Conservation (phyloP, 2,888 invertebrate species). For the Drosophila anomelani region DNA sequence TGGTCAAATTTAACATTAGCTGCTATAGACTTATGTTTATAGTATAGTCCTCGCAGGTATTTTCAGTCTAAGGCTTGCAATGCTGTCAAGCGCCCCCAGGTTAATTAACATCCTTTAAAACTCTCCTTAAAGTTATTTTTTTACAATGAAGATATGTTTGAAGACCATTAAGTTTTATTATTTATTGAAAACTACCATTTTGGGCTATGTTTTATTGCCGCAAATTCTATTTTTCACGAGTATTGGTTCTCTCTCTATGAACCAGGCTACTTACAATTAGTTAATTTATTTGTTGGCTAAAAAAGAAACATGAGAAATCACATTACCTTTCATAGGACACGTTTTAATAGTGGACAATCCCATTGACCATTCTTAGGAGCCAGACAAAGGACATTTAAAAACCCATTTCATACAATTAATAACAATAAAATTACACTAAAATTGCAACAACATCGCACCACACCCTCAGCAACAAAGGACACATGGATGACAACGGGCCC, state of each 20-base stretch:
- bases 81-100: no score
- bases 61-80: no score
- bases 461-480: constrained; percentile 55
- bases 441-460: constrained; percentile 75
- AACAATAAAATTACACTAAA: constrained; percentile 77
- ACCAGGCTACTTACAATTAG: background rate
- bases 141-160: background rate
- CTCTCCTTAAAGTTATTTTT: no score
- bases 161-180: background rate
- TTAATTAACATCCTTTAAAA: no score
- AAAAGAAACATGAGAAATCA: constrained; percentile 17
- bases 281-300: constrained; percentile 11
- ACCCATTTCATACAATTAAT: constrained; percentile 73
- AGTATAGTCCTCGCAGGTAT: no score
- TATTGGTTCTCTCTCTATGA: no score
- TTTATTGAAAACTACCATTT: no score
- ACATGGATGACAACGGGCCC: constrained; percentile 38
- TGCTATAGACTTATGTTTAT: no score
- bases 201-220: background rate
- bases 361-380: constrained; percentile 12
- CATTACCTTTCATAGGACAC: constrained; percentile 10
- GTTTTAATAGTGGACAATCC: constrained; percentile 17
- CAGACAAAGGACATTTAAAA: constrained; percentile 63
- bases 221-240: background rate
- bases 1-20: no score